Conservation (phyloP, 2,797 vertebrate genomes). For the Helicolenus hilgendorfi region DNA sequence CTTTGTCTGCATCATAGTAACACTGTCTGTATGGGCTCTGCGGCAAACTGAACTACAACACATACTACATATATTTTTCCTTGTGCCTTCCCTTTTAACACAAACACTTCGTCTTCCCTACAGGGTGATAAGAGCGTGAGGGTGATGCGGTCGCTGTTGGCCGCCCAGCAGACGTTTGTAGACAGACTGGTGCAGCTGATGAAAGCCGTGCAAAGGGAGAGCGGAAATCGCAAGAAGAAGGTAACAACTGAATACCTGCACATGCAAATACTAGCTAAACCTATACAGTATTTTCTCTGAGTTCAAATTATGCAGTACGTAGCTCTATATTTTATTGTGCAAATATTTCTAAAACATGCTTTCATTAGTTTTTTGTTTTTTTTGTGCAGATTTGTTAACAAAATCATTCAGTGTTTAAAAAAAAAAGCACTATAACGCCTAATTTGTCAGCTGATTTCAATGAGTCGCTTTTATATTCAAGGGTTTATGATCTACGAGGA, state of each 20-base stretch:
- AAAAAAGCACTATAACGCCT: too few relatives aligned
- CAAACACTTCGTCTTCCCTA: slow-evolving; percentile 18
- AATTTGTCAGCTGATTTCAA: too few relatives aligned
- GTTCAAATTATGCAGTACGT: neutral
- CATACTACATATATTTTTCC: too few relatives aligned
- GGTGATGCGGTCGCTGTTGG: slow-evolving; percentile 97
- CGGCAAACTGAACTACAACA: neutral
- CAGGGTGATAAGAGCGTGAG: slow-evolving; percentile 98
- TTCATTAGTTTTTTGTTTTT: neutral
- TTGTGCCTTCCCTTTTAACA: neutral
- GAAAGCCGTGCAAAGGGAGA: slow-evolving; percentile 99
- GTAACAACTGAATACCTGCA: slow-evolving; percentile 80
- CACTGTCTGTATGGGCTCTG: neutral
- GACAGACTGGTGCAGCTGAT: slow-evolving; percentile 97
- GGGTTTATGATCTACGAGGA: too few relatives aligned
- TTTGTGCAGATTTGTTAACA: neutral
- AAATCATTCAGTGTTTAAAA: too few relatives aligned
- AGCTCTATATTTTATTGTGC: neutral
- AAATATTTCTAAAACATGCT: too few relatives aligned
- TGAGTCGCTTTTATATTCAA: too few relatives aligned
- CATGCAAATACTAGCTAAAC: neutral
- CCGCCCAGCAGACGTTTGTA: slow-evolving; percentile 97
- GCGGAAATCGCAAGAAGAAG: slow-evolving; percentile 99
- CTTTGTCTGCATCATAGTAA: neutral
- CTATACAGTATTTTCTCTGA: neutral